A percentile compares a stretch with the other conserved stretches of the same genome.
Conservation (phyloP, 2,113 vertebrate species). For the Cervus canadensis region DNA sequence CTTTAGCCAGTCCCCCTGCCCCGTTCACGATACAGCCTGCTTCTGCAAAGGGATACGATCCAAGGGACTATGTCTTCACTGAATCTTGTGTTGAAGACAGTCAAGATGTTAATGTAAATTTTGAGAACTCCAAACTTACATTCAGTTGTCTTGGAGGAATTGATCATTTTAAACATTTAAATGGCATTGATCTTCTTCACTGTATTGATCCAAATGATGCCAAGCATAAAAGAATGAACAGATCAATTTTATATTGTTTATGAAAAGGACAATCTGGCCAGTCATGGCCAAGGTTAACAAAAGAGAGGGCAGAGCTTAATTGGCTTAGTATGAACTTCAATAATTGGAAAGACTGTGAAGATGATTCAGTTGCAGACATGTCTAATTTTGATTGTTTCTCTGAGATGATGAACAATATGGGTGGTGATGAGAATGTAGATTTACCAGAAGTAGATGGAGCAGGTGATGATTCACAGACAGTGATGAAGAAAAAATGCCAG, state of each 20-base stretch:
- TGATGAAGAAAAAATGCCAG: slow-evolving; percentile 98
- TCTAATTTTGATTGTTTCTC: neutral
- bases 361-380: neutral
- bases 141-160: neutral
- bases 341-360: neutral
- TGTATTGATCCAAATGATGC: neutral
- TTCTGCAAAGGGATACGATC: neutral
- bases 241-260: neutral
- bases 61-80: neutral
- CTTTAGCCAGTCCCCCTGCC: neutral
- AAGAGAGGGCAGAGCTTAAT: neutral
- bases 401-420: slow-evolving; percentile 99
- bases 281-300: neutral
- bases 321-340: neutral
- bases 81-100: neutral
- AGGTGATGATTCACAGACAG: slow-evolving; percentile 97
- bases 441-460: slow-evolving; percentile 95
- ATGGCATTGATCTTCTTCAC: neutral
- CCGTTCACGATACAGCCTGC: neutral
- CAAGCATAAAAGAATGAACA: neutral
- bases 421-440: slow-evolving; percentile 93
- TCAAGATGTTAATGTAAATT: neutral
- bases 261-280: neutral
- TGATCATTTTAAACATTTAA: neutral
- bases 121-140: neutral